Base-by-base conservation (phyloP, 2,888 invertebrate genomes). In the Sphaerophoria taeniata region DNA sequence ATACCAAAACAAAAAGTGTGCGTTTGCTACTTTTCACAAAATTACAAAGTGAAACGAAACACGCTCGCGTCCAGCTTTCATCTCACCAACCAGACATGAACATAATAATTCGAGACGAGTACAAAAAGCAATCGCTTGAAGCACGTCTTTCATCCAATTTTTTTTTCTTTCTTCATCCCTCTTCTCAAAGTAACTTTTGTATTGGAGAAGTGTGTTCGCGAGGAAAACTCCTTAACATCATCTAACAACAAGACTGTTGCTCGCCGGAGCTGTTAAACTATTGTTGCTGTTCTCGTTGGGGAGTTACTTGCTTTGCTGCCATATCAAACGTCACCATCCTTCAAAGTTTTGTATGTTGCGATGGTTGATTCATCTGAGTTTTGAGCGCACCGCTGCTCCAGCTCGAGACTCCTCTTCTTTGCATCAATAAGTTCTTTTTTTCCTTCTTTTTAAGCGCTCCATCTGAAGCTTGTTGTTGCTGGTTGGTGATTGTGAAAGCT, bases 51-150 rank as follows among this genome's bases (percentile, higher is more conserved):
- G 76, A 81, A 76, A 76, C 51, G 67, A 61, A 82, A 72, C 33
- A 65, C 58, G 63, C 56, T 39, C 72, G 53, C 73, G 78, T 74
- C 83, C 83, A 79, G 71, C 65, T 31, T 43, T 63, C 72, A 49
- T 77, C 82, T 82, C 69, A 73, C 73, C 49, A 81, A 58, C 24
- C 61, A 82, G 73, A 78, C 84, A 75, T 70, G 31, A 67, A 67
- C 67, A 67, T 67, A 67, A 79, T 79, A 79, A 75, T 79, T 84
- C 79, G 67, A 75, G 65, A 24, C 24, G 24, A 7, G 9, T 80
- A 72, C 73, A 80, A 69, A 85, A 81, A 85, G 85, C 69, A 76
- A 76, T 85, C 76, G 85, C 85, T 81, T 51, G 63, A 51, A 73
- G 85, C 80, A 81, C 76, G 72, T 85, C 80, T 65, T 81, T 76